Evolutionary conservation across 2,888 invertebrate genomes (phyloP).

Genomic region (Andricus curvator): DNA sequence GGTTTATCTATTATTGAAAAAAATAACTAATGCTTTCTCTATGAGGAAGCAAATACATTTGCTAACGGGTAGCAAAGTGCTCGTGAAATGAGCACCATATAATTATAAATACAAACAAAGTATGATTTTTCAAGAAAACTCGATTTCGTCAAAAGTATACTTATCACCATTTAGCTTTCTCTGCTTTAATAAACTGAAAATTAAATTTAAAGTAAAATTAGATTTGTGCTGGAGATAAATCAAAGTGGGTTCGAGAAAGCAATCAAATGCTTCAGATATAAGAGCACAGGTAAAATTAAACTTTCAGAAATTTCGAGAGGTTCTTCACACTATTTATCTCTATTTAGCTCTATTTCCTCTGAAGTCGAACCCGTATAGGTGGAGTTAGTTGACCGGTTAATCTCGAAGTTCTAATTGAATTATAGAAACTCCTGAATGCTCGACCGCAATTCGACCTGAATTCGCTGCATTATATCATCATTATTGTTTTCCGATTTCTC

Average conservation of each 20-base stretch:
- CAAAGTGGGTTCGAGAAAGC: conserved; percentile 12
- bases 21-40: too few relatives aligned
- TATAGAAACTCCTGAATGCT: conserved; percentile 52
- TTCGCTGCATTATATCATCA: conserved; percentile 27
- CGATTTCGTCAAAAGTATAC: too few relatives aligned
- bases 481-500: conserved; percentile 27
- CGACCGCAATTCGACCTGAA: conserved; percentile 46
- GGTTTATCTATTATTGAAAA: too few relatives aligned
- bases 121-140: too few relatives aligned
- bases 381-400: conserved; percentile 55
- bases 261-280: conserved; percentile 19
- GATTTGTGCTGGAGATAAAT: neutral
- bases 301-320: conserved; percentile 4
- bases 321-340: conserved; percentile 36
- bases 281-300: conserved; percentile 14
- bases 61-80: too few relatives aligned
- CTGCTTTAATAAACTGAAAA: too few relatives aligned
- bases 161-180: too few relatives aligned
- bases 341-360: conserved; percentile 18
- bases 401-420: conserved; percentile 57
- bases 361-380: conserved; percentile 44
- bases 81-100: too few relatives aligned
- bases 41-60: too few relatives aligned
- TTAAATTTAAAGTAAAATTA: too few relatives aligned
- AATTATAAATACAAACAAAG: too few relatives aligned